Conservation (phyloP, 1,140 invertebrate species). For the Tigriopus japonicus region DNA sequence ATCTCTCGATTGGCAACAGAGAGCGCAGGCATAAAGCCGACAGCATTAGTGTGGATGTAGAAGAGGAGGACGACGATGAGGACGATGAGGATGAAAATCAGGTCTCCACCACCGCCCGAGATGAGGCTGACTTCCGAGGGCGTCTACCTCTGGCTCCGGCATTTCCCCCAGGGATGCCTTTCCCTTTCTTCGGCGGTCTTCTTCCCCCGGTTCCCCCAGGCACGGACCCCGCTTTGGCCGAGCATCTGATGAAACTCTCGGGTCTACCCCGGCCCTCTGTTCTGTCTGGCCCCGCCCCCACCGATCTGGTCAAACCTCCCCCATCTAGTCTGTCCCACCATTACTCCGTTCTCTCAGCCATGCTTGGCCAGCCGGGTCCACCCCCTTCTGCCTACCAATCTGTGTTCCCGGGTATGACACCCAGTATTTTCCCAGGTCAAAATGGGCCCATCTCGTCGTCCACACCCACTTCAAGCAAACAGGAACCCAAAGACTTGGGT, state of each 20-base stretch:
- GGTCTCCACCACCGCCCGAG: background rate
- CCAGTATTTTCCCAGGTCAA: background rate
- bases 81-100: background rate
- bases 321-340: constrained; percentile 3
- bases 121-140: background rate
- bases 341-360: constrained; percentile 7
- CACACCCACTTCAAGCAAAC: background rate
- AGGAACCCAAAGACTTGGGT: background rate
- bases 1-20: constrained; percentile 4
- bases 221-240: constrained; percentile 11
- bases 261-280: background rate
- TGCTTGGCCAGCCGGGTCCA: constrained; percentile 6
- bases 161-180: background rate
- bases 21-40: background rate
- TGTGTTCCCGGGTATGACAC: constrained; percentile 8
- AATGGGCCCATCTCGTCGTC: background rate
- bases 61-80: too few relatives aligned
- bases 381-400: background rate
- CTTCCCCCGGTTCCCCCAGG: background rate
- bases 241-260: constrained; percentile 10
- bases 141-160: background rate
- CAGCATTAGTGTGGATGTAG: too few relatives aligned
- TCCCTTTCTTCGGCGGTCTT: background rate
- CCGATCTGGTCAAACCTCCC: constrained; percentile 1
- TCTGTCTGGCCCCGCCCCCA: background rate